Conservation (phyloP, 2,888 invertebrate species). For the Notodonta dromedarius region DNA sequence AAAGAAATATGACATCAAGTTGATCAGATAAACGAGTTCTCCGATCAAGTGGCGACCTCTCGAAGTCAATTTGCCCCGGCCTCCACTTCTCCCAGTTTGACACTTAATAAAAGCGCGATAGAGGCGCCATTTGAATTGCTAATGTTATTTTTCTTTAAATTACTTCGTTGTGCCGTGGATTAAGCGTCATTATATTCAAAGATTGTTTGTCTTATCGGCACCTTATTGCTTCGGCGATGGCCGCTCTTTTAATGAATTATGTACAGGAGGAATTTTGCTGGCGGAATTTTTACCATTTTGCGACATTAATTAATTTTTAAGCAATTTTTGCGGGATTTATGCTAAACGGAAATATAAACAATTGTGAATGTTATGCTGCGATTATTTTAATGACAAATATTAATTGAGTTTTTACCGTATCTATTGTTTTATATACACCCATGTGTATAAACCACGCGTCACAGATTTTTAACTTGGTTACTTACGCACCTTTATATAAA, state of each 20-base stretch:
- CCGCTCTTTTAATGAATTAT: conserved; percentile 35
- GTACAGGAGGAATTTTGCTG: conserved; percentile 3
- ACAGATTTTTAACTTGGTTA: no score
- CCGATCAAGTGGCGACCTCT: conserved; percentile 52
- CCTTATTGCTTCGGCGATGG: conserved; percentile 49
- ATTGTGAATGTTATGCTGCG: no score
- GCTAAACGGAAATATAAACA: not conserved
- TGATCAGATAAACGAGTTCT: conserved; percentile 60
- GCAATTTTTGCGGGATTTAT: not conserved
- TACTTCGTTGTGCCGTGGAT: conserved; percentile 69
- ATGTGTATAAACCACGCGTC: no score
- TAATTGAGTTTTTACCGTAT: no score
- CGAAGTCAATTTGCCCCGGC: conserved; percentile 69
- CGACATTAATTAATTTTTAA: conserved; percentile 18
- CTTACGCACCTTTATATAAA: no score
- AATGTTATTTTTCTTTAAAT: conserved; percentile 83
- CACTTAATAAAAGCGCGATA: conserved; percentile 77
- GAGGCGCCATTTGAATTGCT: conserved; percentile 78
- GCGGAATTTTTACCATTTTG: conserved; percentile 8
- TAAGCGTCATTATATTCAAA: conserved; percentile 75
- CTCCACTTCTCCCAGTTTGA: conserved; percentile 70
- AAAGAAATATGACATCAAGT: conserved; percentile 51
- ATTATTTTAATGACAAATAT: not conserved
- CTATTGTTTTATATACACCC: no score
- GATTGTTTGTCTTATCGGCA: conserved; percentile 68